Evolutionary conservation across 2,888 invertebrate species (phyloP).

Genomic region (Achlya flavicornis): DNA sequence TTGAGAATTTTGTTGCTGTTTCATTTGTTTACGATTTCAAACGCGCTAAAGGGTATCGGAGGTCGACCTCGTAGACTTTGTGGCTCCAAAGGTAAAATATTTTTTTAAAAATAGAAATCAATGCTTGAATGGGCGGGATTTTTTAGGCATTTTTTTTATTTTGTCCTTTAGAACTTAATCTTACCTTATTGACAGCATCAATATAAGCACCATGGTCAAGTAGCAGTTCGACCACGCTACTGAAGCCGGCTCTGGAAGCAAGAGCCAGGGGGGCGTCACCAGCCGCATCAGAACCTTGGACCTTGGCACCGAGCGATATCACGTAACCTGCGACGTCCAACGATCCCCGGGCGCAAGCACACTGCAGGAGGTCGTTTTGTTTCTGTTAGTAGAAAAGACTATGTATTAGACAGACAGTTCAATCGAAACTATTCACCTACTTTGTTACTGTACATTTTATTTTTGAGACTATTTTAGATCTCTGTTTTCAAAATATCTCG

Average conservation of each 20-base stretch:
- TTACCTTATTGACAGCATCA: conserved; percentile 88
- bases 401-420: not conserved
- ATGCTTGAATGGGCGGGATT: not conserved
- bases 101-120: not conserved
- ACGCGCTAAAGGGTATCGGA: not conserved
- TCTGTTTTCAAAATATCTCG: too few relatives aligned
- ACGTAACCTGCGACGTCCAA: conserved; percentile 75
- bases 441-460: too few relatives aligned
- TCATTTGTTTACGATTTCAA: not conserved
- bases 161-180: conserved; percentile 11
- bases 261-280: conserved; percentile 90
- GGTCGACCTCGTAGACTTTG: not conserved
- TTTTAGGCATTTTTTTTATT: not conserved
- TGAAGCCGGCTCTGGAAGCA: conserved; percentile 89
- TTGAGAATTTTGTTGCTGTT: not conserved
- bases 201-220: conserved; percentile 87
- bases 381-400: conserved; percentile 74
- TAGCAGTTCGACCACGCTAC: conserved; percentile 85
- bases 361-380: conserved; percentile 89
- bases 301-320: conserved; percentile 86
- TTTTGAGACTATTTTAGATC: too few relatives aligned
- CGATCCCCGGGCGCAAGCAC: conserved; percentile 89
- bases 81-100: not conserved
- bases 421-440: too few relatives aligned
- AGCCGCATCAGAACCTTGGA: conserved; percentile 86